Percentiles rank a stretch among this genome's conserved stretches.
phyloP scores from a whole-genome alignment of 92 coral and sea anemone genomes.

The Isaurus tuberculatus region DNA sequence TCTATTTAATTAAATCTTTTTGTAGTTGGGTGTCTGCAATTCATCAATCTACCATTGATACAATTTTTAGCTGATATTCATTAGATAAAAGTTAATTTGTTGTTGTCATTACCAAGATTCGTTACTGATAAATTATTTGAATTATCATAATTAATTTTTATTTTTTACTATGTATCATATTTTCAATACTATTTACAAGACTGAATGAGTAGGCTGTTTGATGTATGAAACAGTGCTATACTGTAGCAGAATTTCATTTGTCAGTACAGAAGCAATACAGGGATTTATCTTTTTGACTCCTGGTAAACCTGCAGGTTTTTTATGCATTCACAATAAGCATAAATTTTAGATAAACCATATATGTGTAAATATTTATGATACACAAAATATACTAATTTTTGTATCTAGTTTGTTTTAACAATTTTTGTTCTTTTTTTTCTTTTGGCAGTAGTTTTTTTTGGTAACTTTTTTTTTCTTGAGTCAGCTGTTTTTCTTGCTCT shows the following conservation, averaged over 20 bases:
- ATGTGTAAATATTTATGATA: not conserved
- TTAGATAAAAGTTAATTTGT: not conserved
- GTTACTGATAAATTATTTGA: not conserved
- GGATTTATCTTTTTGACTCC: not conserved
- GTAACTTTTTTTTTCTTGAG: not conserved
- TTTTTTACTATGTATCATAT: not conserved
- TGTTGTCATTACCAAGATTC: not conserved
- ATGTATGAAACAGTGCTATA: not conserved
- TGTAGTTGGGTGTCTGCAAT: not conserved
- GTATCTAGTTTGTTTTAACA: not conserved
- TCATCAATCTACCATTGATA: not conserved
- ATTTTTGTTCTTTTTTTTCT: slow-evolving; percentile 7
- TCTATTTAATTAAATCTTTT: too few relatives aligned
- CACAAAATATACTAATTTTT: too few relatives aligned
- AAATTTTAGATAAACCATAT: not conserved
- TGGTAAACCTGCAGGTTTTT: not conserved
- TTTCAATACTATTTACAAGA: not conserved
- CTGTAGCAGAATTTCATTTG: not conserved
- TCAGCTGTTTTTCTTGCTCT: slow-evolving; percentile 2
- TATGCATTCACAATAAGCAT: not conserved
- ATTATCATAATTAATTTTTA: not conserved
- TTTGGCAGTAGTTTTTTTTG: not conserved
- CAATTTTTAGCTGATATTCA: slow-evolving; percentile 8
- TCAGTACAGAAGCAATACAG: not conserved
- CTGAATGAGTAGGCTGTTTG: not conserved